Conservation (phyloP, 2,113 vertebrate species). For the Microtus ochrogaster region DNA sequence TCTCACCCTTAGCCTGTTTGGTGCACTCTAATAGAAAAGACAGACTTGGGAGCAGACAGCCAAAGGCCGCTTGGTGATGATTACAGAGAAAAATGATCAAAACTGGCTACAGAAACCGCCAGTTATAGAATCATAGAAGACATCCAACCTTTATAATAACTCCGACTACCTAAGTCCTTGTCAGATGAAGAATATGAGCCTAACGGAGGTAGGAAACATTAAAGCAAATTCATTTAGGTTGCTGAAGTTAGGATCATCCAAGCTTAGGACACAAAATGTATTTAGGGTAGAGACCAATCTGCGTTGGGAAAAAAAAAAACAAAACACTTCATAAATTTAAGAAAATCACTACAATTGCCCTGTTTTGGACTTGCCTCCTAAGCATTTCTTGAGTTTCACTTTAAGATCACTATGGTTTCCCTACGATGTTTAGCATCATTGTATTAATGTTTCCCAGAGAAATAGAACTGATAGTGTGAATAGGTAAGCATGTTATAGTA, state of each 20-base stretch:
- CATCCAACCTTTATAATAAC: not conserved
- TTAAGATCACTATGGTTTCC: not conserved
- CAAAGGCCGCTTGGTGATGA: not conserved
- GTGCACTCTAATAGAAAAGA: not conserved
- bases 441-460: not conserved
- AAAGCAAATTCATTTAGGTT: not conserved
- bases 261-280: not conserved
- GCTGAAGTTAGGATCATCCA: not conserved
- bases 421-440: not conserved
- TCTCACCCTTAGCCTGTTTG: not conserved
- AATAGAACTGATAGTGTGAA: not conserved
- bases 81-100: constrained; percentile 16
- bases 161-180: not conserved
- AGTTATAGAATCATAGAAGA: not conserved
- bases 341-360: not conserved
- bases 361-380: not conserved
- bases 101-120: not conserved
- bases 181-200: not conserved
- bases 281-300: not conserved
- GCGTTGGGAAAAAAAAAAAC: not conserved
- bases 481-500: not conserved
- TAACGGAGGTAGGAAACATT: constrained; percentile 7
- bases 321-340: not conserved
- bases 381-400: not conserved
- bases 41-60: not conserved